Evolutionary conservation across 2,797 vertebrate genomes (phyloP), one percentile per base, ranked within the genome.

Genomic region (Eulemur albifrons): DNA sequence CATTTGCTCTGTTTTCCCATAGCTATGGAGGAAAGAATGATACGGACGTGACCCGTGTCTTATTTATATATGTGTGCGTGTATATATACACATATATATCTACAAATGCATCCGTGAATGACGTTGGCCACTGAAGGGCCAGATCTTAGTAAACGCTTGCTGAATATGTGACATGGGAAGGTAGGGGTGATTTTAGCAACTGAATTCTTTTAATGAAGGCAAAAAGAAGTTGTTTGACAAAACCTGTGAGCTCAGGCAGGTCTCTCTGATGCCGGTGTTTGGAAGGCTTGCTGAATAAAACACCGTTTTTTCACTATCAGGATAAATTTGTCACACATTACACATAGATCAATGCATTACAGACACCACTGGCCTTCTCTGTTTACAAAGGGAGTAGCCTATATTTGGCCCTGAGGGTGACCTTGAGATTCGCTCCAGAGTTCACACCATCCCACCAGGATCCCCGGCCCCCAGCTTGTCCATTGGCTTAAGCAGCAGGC

Each of bases 31-130:
- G 20, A 23, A 61, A 52, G 7, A 35, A 17, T 15, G 30, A 12
- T 2, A 11, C 23, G 18, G 23, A 50, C 0, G 32, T 54, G 7
- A 43, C 27, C n/a, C 0, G 4, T 54, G 50, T 52, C 35, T 67
- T 45, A 45, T 45, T 45, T 45, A 45, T 45, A 45, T 45, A 45
- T 45, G 43, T 45, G 43, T 45, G 43, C 10, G 43, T 45, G 10
- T 45, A 45, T 45, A 10, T 10, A 45, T 45, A 45, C 32, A 45
- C 4, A 1, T 7, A 1, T 25, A 11, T 2, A 2, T 18, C 32
- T 23, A 4, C 0, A 2, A 18, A 13, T 2, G 1, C 27, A 1
- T 0, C 0, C 54, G 4, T 5, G n/a, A 57, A 7, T 4, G 6
- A 45, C 3, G 18, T 1, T 7, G 13, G 27, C 18, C 54, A 1